These are phyloP conservation scores for Sycophaga agraensis DNA, from an alignment of 1,140 invertebrate species.

Conservation along the genomic window DNA sequence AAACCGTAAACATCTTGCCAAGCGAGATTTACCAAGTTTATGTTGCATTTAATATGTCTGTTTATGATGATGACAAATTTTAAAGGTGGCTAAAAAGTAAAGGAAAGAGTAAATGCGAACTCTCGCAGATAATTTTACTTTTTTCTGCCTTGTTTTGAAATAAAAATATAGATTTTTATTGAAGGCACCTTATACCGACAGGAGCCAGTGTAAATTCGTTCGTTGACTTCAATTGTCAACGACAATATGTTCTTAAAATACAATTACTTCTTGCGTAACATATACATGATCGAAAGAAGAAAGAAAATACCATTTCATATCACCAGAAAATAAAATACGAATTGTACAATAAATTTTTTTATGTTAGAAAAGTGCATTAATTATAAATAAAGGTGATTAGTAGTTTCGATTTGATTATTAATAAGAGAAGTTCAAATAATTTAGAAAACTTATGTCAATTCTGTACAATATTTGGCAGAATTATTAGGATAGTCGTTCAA, in stretches of 20 bases:
- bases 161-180: not conserved
- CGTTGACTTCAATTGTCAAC: constrained; percentile 3
- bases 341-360: constrained; percentile 11
- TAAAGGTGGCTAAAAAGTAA: not conserved
- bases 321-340: constrained; percentile 6
- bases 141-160: not conserved
- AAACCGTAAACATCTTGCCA: constrained; percentile 9
- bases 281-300: not conserved
- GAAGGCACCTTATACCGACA: not conserved
- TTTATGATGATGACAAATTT: not conserved
- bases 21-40: not conserved
- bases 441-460: not conserved
- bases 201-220: constrained; percentile 7
- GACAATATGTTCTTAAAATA: constrained; percentile 16
- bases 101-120: not conserved
- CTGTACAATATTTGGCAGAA: not conserved
- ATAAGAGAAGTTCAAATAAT: not conserved
- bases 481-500: too few species aligned
- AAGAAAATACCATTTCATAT: constrained; percentile 12
- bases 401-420: not conserved
- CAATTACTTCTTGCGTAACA: not conserved
- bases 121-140: not conserved
- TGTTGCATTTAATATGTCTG: not conserved
- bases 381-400: not conserved
- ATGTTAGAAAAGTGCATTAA: not conserved